Conservation (phyloP, 2,888 invertebrate genomes). For the Antheraea yamamai region DNA sequence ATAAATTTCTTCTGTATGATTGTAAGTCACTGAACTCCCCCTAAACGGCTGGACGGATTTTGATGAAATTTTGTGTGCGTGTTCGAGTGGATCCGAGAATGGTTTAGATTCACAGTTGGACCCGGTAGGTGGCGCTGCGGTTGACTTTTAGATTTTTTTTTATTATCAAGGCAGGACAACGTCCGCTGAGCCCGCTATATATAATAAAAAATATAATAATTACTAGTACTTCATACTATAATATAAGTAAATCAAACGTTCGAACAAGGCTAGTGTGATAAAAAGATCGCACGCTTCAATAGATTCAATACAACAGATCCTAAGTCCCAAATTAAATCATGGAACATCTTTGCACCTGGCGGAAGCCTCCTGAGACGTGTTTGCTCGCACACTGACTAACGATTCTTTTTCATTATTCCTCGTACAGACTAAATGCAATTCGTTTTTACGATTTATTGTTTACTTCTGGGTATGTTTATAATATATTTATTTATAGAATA, state of each 20-base stretch:
- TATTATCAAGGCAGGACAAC: too few species aligned
- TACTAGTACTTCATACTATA: background rate
- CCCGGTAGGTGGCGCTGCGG: too few species aligned
- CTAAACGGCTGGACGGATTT: too few species aligned
- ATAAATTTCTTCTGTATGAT: too few species aligned
- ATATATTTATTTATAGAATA: background rate
- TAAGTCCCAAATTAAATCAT: conserved; percentile 82
- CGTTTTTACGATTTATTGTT: conserved; percentile 5
- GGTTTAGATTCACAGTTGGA: too few species aligned
- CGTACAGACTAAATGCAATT: background rate
- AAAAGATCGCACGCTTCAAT: conserved; percentile 76
- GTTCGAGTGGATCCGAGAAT: too few species aligned
- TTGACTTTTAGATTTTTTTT: too few species aligned
- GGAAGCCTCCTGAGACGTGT: conserved; percentile 59
- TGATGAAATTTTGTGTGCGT: too few species aligned
- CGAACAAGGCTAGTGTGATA: conserved; percentile 55
- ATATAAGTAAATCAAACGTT: conserved; percentile 48
- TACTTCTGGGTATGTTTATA: background rate
- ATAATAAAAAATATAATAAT: background rate
- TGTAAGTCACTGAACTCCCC: too few species aligned
- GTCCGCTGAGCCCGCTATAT: too few species aligned
- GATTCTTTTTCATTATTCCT: conserved; percentile 67
- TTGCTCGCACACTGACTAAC: conserved; percentile 59
- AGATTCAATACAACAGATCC: conserved; percentile 78
- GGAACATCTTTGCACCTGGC: conserved; percentile 78